phyloP scores from a whole-genome alignment of 1,140 invertebrate genomes.

The Luehdorfia chinensis region DNA sequence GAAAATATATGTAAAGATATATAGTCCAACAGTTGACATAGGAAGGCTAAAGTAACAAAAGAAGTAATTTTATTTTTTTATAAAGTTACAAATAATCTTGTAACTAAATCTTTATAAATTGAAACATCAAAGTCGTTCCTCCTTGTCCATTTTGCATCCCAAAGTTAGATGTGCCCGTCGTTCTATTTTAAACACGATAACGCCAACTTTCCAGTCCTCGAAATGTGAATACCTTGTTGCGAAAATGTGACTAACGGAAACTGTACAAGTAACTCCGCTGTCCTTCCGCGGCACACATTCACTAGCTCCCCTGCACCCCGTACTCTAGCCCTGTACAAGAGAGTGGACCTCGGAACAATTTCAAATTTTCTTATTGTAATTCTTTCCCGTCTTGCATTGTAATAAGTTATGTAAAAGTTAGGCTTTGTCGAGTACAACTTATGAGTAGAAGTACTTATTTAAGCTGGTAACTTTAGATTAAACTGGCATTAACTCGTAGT shows the following conservation, averaged over 20 bases:
- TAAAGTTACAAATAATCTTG: no score
- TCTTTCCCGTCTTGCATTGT: conserved; percentile 20
- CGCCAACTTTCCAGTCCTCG: conserved; percentile 71
- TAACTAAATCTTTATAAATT: conserved; percentile 14
- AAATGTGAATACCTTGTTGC: conserved; percentile 76
- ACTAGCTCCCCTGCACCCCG: conserved; percentile 24
- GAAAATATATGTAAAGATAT: no score
- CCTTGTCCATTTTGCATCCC: conserved; percentile 69
- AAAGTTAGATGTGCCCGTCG: conserved; percentile 71
- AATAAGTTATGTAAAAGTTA: conserved; percentile 25
- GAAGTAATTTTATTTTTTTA: no score
- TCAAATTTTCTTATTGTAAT: conserved; percentile 45
- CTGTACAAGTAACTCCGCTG: conserved; percentile 67
- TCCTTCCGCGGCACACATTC: conserved; percentile 59
- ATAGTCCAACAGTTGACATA: no score
- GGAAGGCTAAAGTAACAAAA: no score
- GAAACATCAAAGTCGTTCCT: conserved; percentile 25
- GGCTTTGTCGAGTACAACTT: conserved; percentile 2
- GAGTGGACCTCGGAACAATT: conserved; percentile 33
- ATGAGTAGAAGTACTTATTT: conserved; percentile 1
- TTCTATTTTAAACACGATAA: conserved; percentile 75
- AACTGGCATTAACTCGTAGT: not conserved
- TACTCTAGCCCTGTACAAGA: no score
- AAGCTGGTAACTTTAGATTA: conserved; percentile 7
- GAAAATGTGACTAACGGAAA: conserved; percentile 76